Evolutionary conservation across 1,140 invertebrate species (phyloP).

Genomic region (Halyomorpha halys): DNA sequence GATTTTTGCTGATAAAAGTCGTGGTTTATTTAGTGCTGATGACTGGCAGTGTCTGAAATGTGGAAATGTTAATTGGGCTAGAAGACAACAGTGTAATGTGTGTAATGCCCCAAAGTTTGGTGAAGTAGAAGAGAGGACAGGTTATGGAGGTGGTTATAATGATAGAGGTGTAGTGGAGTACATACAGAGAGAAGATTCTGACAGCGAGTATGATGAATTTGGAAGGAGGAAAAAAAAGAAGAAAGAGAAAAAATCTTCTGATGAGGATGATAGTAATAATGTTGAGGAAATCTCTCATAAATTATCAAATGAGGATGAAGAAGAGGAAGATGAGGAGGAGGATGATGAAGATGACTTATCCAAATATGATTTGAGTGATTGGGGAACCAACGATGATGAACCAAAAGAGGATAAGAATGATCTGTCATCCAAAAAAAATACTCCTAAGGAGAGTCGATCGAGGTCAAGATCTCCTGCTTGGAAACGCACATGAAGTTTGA

Average conservation of each 20-base stretch:
- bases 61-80: slow-evolving; percentile 98
- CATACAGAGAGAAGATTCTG: slow-evolving; percentile 74
- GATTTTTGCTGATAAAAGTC: slow-evolving; percentile 92
- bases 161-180: slow-evolving; percentile 89
- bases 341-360: slow-evolving; percentile 67
- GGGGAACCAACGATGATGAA: slow-evolving; percentile 36
- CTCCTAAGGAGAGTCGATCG: background rate
- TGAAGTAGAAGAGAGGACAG: slow-evolving; percentile 65
- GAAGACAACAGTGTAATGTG: slow-evolving; percentile 92
- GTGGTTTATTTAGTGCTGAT: slow-evolving; percentile 94
- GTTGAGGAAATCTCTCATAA: slow-evolving; percentile 33
- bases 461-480: background rate
- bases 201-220: slow-evolving; percentile 84
- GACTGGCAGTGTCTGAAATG: slow-evolving; percentile 99
- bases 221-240: slow-evolving; percentile 28
- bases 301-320: slow-evolving; percentile 14
- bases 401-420: slow-evolving; percentile 26
- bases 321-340: slow-evolving; percentile 25
- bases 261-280: slow-evolving; percentile 32
- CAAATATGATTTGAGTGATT: slow-evolving; percentile 69
- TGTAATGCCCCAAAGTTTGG: slow-evolving; percentile 97
- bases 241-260: slow-evolving; percentile 31
- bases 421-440: slow-evolving; percentile 16
- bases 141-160: slow-evolving; percentile 74
- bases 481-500: too few species aligned